These are phyloP conservation scores for Dipus sagitta DNA, from an alignment of 2,797 vertebrate species.

Conservation along the genomic window DNA sequence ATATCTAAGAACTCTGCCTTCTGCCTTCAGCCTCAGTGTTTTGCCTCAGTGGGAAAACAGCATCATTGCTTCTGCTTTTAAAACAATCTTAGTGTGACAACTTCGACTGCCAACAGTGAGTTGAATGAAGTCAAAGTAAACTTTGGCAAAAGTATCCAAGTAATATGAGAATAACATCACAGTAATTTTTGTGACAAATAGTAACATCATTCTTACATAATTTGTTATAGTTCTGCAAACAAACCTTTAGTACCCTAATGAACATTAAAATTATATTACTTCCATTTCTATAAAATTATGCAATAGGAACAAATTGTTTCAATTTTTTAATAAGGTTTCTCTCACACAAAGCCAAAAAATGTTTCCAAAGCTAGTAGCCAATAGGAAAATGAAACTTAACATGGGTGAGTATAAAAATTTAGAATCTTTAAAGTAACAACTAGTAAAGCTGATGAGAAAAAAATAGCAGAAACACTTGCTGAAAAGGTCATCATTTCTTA, in stretches of 20 bases:
- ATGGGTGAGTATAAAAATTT: not conserved
- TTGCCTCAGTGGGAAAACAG: not conserved
- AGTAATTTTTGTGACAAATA: not conserved
- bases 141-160: not conserved
- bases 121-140: not conserved
- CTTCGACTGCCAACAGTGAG: not conserved
- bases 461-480: not conserved
- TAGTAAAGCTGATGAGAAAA: not conserved
- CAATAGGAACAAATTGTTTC: conserved; percentile 49
- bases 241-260: conserved; percentile 19
- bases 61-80: not conserved
- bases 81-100: not conserved
- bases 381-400: conserved; percentile 1
- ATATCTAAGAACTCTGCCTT: not conserved
- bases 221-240: conserved; percentile 38
- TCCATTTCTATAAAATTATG: conserved; percentile 48
- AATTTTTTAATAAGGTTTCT: conserved; percentile 45
- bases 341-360: conserved; percentile 23
- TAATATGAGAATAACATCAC: not conserved
- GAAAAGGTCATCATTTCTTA: conserved; percentile 41
- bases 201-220: not conserved
- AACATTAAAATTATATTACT: conserved; percentile 43
- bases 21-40: not conserved
- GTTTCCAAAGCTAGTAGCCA: conserved; percentile 46
- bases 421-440: conserved; percentile 52